A percentile compares a stretch with the other conserved stretches of the same genome.
Conservation (phyloP, 1,140 invertebrate species). For the Drosophila lini region DNA sequence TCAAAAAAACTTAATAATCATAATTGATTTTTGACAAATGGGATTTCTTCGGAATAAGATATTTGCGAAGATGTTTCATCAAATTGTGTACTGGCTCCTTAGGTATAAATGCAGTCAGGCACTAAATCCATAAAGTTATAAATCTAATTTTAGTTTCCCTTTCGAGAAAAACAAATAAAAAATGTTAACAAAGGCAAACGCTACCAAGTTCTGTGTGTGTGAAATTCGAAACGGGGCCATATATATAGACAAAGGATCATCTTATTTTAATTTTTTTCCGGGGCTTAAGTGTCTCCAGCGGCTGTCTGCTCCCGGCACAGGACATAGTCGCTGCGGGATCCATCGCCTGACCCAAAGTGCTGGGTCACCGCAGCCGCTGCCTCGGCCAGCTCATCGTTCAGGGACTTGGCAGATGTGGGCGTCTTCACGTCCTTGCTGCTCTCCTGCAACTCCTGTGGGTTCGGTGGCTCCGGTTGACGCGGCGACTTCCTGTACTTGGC, state of each 20-base stretch:
- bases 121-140: constrained; percentile 26
- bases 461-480: constrained; percentile 19
- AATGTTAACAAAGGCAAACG: not conserved
- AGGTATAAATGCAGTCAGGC: constrained; percentile 34
- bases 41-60: not conserved
- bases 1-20: not conserved
- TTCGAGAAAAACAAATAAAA: constrained; percentile 7
- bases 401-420: constrained; percentile 57
- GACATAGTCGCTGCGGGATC: constrained; percentile 68
- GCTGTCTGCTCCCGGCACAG: constrained; percentile 51
- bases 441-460: constrained; percentile 3
- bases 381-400: constrained; percentile 54
- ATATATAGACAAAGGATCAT: constrained; percentile 13
- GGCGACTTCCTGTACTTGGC: constrained; percentile 85
- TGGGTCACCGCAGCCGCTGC: constrained; percentile 58
- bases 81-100: constrained; percentile 3
- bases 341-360: constrained; percentile 60
- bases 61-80: not conserved
- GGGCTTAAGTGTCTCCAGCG: constrained; percentile 34
- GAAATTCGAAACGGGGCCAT: constrained; percentile 19
- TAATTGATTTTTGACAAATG: not conserved
- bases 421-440: constrained; percentile 35
- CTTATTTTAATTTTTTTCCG: constrained; percentile 6
- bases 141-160: constrained; percentile 6
- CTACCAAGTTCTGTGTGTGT: not conserved